Evolutionary conservation across 2,797 vertebrate species (phyloP), one percentile per base, ranked within the genome.

Genomic region (Enteromius fasciolatus): DNA sequence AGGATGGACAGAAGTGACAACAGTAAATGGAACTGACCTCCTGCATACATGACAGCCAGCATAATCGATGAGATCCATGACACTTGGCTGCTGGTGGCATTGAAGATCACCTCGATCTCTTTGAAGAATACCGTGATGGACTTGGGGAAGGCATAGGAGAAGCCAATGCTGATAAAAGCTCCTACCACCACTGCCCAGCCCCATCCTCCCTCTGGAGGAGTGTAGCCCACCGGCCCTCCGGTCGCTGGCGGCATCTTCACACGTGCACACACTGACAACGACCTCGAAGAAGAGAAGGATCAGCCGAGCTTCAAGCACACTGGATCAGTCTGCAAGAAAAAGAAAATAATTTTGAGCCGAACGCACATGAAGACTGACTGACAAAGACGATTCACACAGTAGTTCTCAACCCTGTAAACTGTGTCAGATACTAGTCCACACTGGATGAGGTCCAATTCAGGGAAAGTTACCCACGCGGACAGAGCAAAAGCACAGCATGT

Each of bases 51-150:
- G 87, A 97, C 96, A 0, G 98, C 98, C 90, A 99, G 87, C 97
- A 99, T 99, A 90, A 99, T 99, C 76, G 98, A 99, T 1, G 97
- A 98, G 89, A 99, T 99, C 97, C 96, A 99, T 0, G 98, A 98
- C 74, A 99, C 98, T 91, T 99, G 94, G 78, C 97, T 98, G 86
- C 96, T 97, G 3, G 96, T 96, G 0, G 96, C 97, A 0, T 92
- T 36, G 80, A 99, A 99, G 92, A 99, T 98, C 36, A 88, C 85
- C 91, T 99, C 97, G 0, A 99, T 99, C 82, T 99, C 97, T 89
- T 98, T 99, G 93, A 99, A 99, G 93, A 99, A 99, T 54, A 99
- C 98, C 0, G 97, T 99, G 92, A 99, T 99, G 85, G 98, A 99
- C 84, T 99, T 99, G 76, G 98, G 95, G 92, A 99, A 99, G 52